Evolutionary conservation across 2,888 invertebrate species (phyloP).

Genomic region (Actias luna): DNA sequence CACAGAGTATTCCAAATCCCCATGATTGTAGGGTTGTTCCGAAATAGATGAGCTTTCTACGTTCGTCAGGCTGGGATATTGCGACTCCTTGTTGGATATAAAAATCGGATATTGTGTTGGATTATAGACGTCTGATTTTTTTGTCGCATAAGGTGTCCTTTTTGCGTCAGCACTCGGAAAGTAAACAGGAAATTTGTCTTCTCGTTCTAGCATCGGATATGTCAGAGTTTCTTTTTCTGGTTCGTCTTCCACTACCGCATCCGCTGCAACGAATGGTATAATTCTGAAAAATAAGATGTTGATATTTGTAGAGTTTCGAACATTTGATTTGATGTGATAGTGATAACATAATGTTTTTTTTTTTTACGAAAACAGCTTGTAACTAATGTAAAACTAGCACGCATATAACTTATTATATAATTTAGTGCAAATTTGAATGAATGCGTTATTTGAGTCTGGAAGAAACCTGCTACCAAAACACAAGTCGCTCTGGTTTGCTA

Average conservation of each 20-base stretch:
- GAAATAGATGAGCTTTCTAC: conserved; percentile 41
- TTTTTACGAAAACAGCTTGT: background rate
- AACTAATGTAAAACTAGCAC: background rate
- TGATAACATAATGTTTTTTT: background rate
- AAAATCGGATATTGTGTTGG: conserved; percentile 69
- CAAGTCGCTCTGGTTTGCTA: no score
- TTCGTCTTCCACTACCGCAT: conserved; percentile 86
- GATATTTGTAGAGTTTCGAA: background rate
- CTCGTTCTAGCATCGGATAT: conserved; percentile 58
- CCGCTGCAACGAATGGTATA: conserved; percentile 93
- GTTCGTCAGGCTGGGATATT: conserved; percentile 44
- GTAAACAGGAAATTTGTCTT: conserved; percentile 72
- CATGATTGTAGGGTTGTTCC: conserved; percentile 40
- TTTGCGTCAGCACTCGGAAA: conserved; percentile 53
- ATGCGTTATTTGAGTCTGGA: no score
- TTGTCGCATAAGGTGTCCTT: conserved; percentile 47
- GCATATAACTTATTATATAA: no score
- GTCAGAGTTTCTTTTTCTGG: conserved; percentile 54
- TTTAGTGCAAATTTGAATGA: no score
- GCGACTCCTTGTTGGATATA: conserved; percentile 52
- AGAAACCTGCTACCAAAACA: no score
- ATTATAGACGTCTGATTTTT: conserved; percentile 56
- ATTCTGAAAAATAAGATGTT: conserved; percentile 82
- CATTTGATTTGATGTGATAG: background rate
- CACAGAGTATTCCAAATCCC: conserved; percentile 49